These are phyloP conservation scores for Drosophila nigromelanica DNA, from an alignment of 1,140 invertebrate genomes.

Conservation along the genomic window DNA sequence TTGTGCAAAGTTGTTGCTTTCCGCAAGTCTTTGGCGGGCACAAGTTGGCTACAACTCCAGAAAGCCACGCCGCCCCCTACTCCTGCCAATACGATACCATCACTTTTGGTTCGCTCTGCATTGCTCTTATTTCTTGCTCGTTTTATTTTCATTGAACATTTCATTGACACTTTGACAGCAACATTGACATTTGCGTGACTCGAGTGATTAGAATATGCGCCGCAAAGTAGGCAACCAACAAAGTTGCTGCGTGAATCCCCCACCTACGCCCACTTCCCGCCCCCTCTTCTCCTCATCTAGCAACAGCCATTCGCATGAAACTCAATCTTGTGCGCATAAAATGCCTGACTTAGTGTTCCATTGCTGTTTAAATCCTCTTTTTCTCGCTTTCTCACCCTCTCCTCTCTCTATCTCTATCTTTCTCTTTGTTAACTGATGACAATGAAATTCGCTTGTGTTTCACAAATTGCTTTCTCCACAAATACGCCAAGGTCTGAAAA, in stretches of 20 bases:
- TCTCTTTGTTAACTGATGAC: slow-evolving; percentile 8
- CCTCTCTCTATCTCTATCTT: neutral
- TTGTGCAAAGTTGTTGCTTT: slow-evolving; percentile 60
- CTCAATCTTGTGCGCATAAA: slow-evolving; percentile 35
- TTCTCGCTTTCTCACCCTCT: neutral
- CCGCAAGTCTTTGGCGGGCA: slow-evolving; percentile 42
- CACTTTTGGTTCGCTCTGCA: slow-evolving; percentile 2
- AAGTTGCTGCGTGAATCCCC: slow-evolving; percentile 11
- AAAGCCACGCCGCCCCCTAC: neutral
- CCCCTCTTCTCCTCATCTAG: neutral
- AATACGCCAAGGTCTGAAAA: slow-evolving; percentile 14
- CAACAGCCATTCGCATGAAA: neutral
- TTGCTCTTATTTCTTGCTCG: slow-evolving; percentile 52
- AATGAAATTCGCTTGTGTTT: slow-evolving; percentile 17
- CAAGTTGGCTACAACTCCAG: slow-evolving; percentile 24
- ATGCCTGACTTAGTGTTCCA: slow-evolving; percentile 23
- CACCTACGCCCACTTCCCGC: neutral
- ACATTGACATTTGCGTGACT: slow-evolving; percentile 79
- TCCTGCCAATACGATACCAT: neutral
- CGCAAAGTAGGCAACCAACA: slow-evolving; percentile 46
- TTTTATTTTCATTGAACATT: slow-evolving; percentile 81
- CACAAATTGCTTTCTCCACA: slow-evolving; percentile 8
- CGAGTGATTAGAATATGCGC: slow-evolving; percentile 77
- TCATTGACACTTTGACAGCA: slow-evolving; percentile 78
- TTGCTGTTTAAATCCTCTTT: slow-evolving; percentile 2